phyloP scores from a whole-genome alignment of 2,888 invertebrate genomes.

The Nysson spinosus region DNA sequence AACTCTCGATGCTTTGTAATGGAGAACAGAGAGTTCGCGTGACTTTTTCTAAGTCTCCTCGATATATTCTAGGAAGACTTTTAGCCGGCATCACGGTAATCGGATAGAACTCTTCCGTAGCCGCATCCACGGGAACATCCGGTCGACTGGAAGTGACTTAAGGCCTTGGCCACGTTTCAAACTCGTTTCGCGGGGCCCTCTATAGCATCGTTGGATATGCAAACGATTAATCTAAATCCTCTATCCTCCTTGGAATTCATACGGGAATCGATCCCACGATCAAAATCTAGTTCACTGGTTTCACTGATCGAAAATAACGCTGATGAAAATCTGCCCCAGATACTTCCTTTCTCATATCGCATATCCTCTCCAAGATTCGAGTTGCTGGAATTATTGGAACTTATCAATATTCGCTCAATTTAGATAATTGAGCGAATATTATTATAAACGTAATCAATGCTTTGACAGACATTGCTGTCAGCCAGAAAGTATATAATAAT shows the following conservation, averaged over 20 bases:
- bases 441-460: too few species aligned
- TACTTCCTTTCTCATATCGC: slow-evolving; percentile 18
- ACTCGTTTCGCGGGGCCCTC: slow-evolving; percentile 23
- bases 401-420: too few species aligned
- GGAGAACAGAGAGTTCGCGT: too few species aligned
- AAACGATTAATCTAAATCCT: slow-evolving; percentile 39
- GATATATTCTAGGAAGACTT: slow-evolving; percentile 25
- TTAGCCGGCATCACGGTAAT: slow-evolving; percentile 36
- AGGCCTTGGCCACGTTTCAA: slow-evolving; percentile 46
- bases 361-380: too few species aligned
- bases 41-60: background rate
- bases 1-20: too few species aligned
- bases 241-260: slow-evolving; percentile 16
- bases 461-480: too few species aligned
- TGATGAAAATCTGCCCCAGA: slow-evolving; percentile 9
- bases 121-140: slow-evolving; percentile 13
- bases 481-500: too few species aligned
- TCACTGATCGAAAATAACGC: background rate
- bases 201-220: slow-evolving; percentile 15
- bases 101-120: slow-evolving; percentile 41
- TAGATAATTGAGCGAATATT: too few species aligned
- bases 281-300: background rate
- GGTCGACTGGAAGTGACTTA: slow-evolving; percentile 30
- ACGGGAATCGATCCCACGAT: slow-evolving; percentile 3
- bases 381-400: too few species aligned